Percentiles rank a stretch among this genome's conserved stretches.
These are phyloP conservation scores for Notodonta ziczac DNA, from an alignment of 2,888 invertebrate species.

Conservation along the genomic window DNA sequence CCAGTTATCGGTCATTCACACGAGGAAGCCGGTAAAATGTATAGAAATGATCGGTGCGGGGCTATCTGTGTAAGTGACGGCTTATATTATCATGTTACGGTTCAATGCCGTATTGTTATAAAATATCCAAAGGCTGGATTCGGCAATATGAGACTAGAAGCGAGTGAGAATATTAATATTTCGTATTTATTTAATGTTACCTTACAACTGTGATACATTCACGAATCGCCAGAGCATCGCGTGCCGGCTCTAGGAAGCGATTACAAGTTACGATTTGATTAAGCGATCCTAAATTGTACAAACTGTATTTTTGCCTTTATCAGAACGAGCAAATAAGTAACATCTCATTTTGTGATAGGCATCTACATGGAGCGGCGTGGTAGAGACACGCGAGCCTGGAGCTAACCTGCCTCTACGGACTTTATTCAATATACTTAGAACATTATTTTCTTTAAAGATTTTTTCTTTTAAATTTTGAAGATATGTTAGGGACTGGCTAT, in stretches of 20 bases:
- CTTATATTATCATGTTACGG: too few species aligned
- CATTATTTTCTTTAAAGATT: neutral
- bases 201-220: too few species aligned
- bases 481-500: neutral
- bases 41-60: too few species aligned
- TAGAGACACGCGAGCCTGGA: constrained; percentile 44
- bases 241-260: constrained; percentile 20
- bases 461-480: neutral
- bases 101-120: too few species aligned
- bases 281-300: constrained; percentile 55
- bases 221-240: constrained; percentile 12
- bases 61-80: too few species aligned
- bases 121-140: too few species aligned
- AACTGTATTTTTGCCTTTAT: constrained; percentile 49
- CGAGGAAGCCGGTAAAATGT: too few species aligned
- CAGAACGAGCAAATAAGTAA: constrained; percentile 67
- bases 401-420: neutral
- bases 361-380: constrained; percentile 48
- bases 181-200: too few species aligned
- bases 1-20: too few species aligned
- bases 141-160: too few species aligned
- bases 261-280: constrained; percentile 46
- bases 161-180: too few species aligned
- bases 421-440: neutral
- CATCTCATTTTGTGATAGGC: constrained; percentile 69